Conservation (phyloP, 2,113 vertebrate genomes). For the Athene cunicularia region DNA sequence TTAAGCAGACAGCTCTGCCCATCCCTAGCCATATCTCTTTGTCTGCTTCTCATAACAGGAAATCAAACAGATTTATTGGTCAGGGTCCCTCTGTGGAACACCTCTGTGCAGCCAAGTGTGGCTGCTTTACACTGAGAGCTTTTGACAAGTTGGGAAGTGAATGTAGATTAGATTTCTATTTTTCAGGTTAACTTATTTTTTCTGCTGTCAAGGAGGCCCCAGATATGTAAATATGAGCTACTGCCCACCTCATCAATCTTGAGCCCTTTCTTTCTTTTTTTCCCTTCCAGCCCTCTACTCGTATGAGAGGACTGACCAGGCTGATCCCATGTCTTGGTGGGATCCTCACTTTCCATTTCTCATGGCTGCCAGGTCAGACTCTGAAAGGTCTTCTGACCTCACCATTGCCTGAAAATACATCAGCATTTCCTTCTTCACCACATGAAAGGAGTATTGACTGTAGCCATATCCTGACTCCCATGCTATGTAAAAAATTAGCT, state of each 20-base stretch:
- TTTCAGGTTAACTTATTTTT: constrained; percentile 42
- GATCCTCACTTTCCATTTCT: not conserved
- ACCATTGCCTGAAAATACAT: not conserved
- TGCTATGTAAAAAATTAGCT: not conserved
- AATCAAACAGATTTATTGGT: constrained; percentile 64
- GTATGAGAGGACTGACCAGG: not conserved
- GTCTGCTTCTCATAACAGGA: constrained; percentile 68
- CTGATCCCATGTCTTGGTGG: not conserved
- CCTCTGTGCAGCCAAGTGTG: constrained; percentile 33
- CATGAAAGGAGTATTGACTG: not conserved
- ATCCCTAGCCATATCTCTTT: constrained; percentile 21
- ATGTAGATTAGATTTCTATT: constrained; percentile 50
- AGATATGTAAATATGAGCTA: constrained; percentile 58
- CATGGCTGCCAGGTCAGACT: not conserved
- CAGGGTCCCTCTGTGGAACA: constrained; percentile 6
- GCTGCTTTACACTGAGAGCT: constrained; percentile 7
- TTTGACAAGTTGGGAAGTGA: constrained; percentile 58
- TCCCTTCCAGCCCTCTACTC: not conserved
- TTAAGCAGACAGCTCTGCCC: constrained; percentile 54
- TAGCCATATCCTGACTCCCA: not conserved
- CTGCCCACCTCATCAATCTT: constrained; percentile 62
- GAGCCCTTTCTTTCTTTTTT: not conserved
- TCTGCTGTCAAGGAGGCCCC: constrained; percentile 47
- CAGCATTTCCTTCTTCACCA: not conserved
- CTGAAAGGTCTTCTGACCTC: constrained; percentile 24